Percentiles rank a stretch among this genome's conserved stretches.
Evolutionary conservation across 2,797 vertebrate species (phyloP).

Genomic region (Ibycter americanus): DNA sequence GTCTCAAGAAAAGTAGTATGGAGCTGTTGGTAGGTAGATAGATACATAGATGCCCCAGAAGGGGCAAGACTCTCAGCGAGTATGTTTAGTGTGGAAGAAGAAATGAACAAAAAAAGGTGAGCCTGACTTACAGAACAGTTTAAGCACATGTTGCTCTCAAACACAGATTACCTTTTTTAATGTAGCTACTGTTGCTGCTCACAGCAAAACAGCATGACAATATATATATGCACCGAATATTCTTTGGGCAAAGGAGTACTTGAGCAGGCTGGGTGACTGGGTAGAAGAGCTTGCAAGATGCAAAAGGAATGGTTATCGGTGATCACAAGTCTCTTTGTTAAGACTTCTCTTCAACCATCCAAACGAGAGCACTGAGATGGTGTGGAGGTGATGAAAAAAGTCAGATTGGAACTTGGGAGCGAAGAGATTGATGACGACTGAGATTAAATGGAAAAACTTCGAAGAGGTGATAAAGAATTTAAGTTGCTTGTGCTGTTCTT

Average conservation of each 20-base stretch:
- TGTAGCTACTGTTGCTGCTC: neutral
- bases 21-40: neutral
- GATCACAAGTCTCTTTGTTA: neutral
- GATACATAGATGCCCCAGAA: neutral
- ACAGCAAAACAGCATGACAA: neutral
- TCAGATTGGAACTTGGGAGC: neutral
- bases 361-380: neutral
- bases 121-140: neutral
- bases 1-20: neutral
- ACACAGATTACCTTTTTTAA: neutral
- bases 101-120: neutral
- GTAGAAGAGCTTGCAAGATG: neutral
- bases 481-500: neutral
- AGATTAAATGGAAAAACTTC: neutral
- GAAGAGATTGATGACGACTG: neutral
- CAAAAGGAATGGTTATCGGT: neutral
- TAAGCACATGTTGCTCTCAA: neutral
- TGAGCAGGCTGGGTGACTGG: neutral
- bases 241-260: neutral
- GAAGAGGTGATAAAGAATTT: neutral
- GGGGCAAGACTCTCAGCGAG: neutral
- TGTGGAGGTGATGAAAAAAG: neutral
- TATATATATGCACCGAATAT: neutral
- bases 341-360: neutral
- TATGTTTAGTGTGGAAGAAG: neutral